Evolutionary conservation across 2,113 vertebrate genomes (phyloP), one percentile per base, ranked within the genome.

Genomic region (Barnardius zonarius): DNA sequence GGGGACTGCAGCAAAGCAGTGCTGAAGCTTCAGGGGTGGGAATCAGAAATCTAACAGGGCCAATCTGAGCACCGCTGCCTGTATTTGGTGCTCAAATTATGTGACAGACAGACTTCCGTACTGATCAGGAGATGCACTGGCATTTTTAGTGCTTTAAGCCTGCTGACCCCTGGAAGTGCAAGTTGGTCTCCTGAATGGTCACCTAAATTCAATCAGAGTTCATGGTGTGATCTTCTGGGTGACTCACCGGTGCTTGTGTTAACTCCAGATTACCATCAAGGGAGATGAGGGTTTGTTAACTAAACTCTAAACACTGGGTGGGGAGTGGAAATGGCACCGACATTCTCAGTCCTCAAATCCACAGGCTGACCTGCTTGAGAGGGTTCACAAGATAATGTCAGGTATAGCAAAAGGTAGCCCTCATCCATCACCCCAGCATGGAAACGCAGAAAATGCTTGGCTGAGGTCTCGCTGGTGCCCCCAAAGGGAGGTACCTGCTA

Each of bases 401-500:
- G 39, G 16, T 61, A 27, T 3, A 10, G 48, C 44, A 57, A 64
- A 2, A 1, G 31, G 27, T 30, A 76, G 68, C 33, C 43, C 37
- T 74, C 39, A 51, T 5, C 66, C 57, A 55, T 10, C 4, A 9
- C 14, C 39, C 54, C 78, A 44, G n/a, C 0, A 0, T 22, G 46
- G 83, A 92, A 63, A 9, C 10, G 37, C 82, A 75, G 55, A n/a
- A 67, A 63, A 67, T 1, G 0, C 62, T 68, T 51, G 79, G 52
- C 62, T 72, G 46, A 54, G 51, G 46, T 62, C 37, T 63, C 4
- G 0, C 15, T 52, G 52, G 48, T 55, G 35, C 14, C 14, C 23
- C 13, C 11, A 27, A 22, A 67, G 35, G 10, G 28, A 68, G 25
- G 61, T 19, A n/a, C 57, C 28, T 55, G 70, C 73, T 44, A 20